Base-by-base conservation (phyloP, 2,797 vertebrate species). In the Pygocentrus nattereri region DNA sequence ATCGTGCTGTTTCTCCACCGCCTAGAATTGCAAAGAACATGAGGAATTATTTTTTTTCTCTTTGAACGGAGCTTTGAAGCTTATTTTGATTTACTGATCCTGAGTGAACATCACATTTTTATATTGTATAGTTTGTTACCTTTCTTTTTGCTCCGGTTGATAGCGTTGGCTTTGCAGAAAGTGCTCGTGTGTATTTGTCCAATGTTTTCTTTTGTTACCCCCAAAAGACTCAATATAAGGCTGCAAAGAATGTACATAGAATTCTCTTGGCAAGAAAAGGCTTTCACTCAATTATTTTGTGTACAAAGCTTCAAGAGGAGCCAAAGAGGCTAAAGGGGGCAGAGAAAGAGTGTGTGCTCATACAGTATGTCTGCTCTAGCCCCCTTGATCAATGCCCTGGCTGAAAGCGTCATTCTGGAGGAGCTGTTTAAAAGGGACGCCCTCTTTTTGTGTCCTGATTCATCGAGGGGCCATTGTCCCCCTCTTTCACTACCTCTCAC, bases 341-440 rank as follows among this genome's bases (percentile, higher is more conserved):
- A 82, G 84, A 84, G 68, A 85, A 81, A 84, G 85, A 84, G 78
- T 76, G 78, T 79, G 83, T 84, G 84, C 81, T 79, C 75, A 80
- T 88, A 84, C 83, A 81, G 76, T 85, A 84, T 79, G 67, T 79
- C 74, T 84, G 83, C 58, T 74, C 85, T 74, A 84, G 62, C 80
- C 80, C 85, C 79, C 87, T 86, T 88, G 88, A 88, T 88, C 88
- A 87, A 85, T 87, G 87, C 79, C 65, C 74, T 56, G 77, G 82
- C 85, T 90, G 88, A 89, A 89, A 90, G 89, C 84, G 65, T 76
- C 61, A 79, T 86, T 85, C 80, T 82, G 80, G 82, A 88, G 85
- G 86, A 86, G 81, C 86, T 85, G 88, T 88, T 89, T 87, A 87
- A 89, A 88, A 88, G 76, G 87, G 86, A 89, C 89, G 84, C 87